Conservation (phyloP, 2,113 vertebrate genomes). For the Nematolebias whitei region DNA sequence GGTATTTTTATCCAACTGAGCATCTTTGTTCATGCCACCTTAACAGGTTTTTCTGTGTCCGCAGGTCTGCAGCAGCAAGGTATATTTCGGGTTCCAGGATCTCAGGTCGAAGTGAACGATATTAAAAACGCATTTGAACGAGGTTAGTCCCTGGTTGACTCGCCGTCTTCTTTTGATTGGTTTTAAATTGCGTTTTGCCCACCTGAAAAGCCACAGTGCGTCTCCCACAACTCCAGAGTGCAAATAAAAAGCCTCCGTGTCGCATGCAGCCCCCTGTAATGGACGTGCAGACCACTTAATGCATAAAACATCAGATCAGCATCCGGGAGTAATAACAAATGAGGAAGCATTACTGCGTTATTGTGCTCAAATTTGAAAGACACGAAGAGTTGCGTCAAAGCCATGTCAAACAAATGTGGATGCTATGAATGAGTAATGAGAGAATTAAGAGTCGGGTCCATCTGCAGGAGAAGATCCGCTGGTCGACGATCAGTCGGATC, state of each 20-base stretch:
- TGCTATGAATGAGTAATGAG: slow-evolving; percentile 30
- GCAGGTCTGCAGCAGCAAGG: slow-evolving; percentile 97
- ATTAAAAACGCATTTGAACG: slow-evolving; percentile 99
- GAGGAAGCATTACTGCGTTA: slow-evolving; percentile 27
- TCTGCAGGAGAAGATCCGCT: slow-evolving; percentile 94
- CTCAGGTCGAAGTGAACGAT: slow-evolving; percentile 98
- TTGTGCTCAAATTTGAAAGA: slow-evolving; percentile 14
- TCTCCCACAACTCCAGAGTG: slow-evolving; percentile 54
- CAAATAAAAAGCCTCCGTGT: slow-evolving; percentile 41
- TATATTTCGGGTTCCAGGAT: slow-evolving; percentile 97
- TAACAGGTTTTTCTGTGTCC: slow-evolving; percentile 29
- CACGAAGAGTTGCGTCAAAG: slow-evolving; percentile 1
- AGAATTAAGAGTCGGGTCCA: slow-evolving; percentile 11
- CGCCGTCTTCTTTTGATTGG: slow-evolving; percentile 58
- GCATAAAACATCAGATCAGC: slow-evolving; percentile 46
- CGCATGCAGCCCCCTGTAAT: slow-evolving; percentile 26
- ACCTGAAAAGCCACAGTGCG: slow-evolving; percentile 48
- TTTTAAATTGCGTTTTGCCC: slow-evolving; percentile 63
- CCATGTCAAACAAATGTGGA: background rate
- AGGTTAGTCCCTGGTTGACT: slow-evolving; percentile 81
- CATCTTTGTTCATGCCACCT: slow-evolving; percentile 1
- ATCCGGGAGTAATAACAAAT: slow-evolving; percentile 26
- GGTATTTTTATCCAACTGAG: slow-evolving; percentile 2
- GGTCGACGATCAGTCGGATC: slow-evolving; percentile 91
- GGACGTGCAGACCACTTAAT: slow-evolving; percentile 44